Conservation (phyloP, 1,140 invertebrate species). For the Drosophila sucinea region DNA sequence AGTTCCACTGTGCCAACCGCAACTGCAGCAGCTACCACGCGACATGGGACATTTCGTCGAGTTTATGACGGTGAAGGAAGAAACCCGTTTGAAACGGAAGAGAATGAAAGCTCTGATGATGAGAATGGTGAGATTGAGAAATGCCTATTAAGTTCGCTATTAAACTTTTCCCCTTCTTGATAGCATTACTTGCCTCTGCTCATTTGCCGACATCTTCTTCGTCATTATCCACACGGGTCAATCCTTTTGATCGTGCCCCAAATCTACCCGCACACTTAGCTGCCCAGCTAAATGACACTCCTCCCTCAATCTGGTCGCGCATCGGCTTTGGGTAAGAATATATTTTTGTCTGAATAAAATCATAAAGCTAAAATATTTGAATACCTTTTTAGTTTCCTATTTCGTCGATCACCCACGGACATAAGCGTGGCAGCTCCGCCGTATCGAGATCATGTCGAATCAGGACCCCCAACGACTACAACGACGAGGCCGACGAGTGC, state of each 20-base stretch:
- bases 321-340: conserved; percentile 52
- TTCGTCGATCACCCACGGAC: conserved; percentile 45
- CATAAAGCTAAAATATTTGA: not conserved
- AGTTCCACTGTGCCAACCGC: conserved; percentile 32
- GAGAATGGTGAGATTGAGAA: conserved; percentile 60
- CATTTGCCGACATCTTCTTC: conserved; percentile 31
- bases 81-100: conserved; percentile 41
- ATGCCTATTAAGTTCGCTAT: not conserved
- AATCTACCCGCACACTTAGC: conserved; percentile 71
- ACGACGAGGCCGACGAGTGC: conserved; percentile 32
- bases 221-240: conserved; percentile 55
- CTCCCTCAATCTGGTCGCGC: conserved; percentile 57
- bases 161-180: not conserved
- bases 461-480: conserved; percentile 33
- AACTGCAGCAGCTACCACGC: conserved; percentile 44
- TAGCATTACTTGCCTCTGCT: conserved; percentile 52
- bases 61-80: conserved; percentile 26
- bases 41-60: conserved; percentile 71
- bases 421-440: conserved; percentile 74
- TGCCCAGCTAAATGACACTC: conserved; percentile 50
- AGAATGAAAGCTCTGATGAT: conserved; percentile 74
- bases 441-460: conserved; percentile 62
- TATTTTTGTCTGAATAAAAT: not conserved
- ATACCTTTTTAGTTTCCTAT: conserved; percentile 46
- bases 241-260: conserved; percentile 79